phyloP scores from a whole-genome alignment of 2,888 invertebrate species.

The Cryptus armator region DNA sequence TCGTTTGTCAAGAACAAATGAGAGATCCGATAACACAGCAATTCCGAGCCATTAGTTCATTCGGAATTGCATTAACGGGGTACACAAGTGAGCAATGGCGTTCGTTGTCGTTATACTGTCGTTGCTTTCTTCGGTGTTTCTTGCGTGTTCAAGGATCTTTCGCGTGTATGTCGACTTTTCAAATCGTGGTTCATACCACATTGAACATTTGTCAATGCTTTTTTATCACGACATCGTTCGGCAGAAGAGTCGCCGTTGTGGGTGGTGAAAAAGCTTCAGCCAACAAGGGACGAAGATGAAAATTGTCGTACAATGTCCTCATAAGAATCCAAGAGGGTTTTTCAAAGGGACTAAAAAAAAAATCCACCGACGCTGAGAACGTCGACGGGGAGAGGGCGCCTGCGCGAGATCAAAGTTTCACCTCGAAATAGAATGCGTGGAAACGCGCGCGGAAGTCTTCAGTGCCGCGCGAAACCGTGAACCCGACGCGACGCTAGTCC shows the following conservation, averaged over 20 bases:
- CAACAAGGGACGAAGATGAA: not conserved
- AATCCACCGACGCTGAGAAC: conserved; percentile 8
- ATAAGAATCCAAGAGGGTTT: conserved; percentile 5
- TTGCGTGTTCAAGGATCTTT: too few species aligned
- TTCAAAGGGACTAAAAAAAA: conserved; percentile 17
- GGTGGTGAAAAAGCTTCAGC: not conserved
- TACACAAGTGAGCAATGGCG: too few species aligned
- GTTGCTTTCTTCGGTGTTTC: too few species aligned
- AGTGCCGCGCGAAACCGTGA: conserved; percentile 77
- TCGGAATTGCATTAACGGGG: too few species aligned
- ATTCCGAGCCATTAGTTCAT: too few species aligned
- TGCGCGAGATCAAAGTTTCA: conserved; percentile 74
- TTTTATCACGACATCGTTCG: not conserved
- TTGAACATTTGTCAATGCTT: not conserved
- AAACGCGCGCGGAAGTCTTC: conserved; percentile 67
- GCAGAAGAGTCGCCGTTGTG: not conserved
- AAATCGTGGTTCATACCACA: too few species aligned
- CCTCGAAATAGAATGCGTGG: conserved; percentile 72
- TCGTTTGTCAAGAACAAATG: too few species aligned
- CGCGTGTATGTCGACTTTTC: too few species aligned
- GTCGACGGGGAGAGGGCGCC: conserved; percentile 69
- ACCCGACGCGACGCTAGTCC: conserved; percentile 68
- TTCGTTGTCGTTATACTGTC: too few species aligned
- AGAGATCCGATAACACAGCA: too few species aligned
- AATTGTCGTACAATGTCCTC: not conserved